phyloP scores from a whole-genome alignment of 2,888 invertebrate species.

The Hirtodrosophila duncani region DNA sequence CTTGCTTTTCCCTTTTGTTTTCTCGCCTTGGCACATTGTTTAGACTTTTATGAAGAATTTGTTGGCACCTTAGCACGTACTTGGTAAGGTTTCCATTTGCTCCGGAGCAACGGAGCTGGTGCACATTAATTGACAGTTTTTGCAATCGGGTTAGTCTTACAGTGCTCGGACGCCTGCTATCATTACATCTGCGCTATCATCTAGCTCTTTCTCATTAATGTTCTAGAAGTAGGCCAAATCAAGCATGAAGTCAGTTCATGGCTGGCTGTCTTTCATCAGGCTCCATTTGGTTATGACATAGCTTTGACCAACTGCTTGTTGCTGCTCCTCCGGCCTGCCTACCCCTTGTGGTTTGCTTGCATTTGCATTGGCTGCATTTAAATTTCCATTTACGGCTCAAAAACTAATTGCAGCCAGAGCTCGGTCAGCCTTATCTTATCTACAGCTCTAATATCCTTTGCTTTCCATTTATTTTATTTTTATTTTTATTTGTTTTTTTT shows the following conservation, averaged over 20 bases:
- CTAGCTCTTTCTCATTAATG: conserved; percentile 20
- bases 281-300: conserved; percentile 19
- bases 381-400: conserved; percentile 24
- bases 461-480: conserved; percentile 11
- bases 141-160: too few relatives aligned
- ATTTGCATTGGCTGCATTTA: conserved; percentile 29
- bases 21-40: conserved; percentile 2
- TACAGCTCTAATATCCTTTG: conserved; percentile 2
- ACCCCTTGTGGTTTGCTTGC: conserved; percentile 3
- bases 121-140: conserved; percentile 40
- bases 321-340: neutral
- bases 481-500: conserved; percentile 4
- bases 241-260: conserved; percentile 16
- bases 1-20: conserved; percentile 1
- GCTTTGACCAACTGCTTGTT: neutral
- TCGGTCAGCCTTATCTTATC: conserved; percentile 29
- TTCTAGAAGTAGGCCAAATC: conserved; percentile 40
- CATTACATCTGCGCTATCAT: conserved; percentile 3
- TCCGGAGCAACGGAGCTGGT: too few relatives aligned
- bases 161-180: too few relatives aligned
- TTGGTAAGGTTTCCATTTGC: too few relatives aligned
- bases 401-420: conserved; percentile 41
- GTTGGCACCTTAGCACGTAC: conserved; percentile 10
- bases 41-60: conserved; percentile 18
- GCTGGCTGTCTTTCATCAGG: conserved; percentile 10